These are phyloP conservation scores for Zelostemma sp. DNA, from an alignment of 1,140 invertebrate genomes.

Conservation along the genomic window DNA sequence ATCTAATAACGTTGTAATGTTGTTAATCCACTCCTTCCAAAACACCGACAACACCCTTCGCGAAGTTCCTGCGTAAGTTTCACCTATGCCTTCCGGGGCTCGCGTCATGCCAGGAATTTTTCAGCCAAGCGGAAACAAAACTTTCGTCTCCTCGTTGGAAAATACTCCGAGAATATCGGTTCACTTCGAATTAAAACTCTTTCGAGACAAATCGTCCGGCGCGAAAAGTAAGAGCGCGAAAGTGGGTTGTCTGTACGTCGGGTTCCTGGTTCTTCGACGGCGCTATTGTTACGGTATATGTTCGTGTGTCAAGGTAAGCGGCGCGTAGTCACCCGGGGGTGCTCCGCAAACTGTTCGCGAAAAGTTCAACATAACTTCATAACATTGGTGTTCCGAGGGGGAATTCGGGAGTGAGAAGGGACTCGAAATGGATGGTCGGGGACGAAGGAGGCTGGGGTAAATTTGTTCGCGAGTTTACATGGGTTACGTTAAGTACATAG, in stretches of 20 bases:
- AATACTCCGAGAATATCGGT: background rate
- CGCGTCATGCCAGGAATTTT: constrained; percentile 48
- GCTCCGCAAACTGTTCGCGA: constrained; percentile 63
- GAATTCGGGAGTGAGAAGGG: constrained; percentile 44
- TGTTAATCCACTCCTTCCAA: constrained; percentile 56
- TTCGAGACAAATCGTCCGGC: no score
- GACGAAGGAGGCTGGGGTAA: constrained; percentile 48
- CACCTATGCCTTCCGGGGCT: constrained; percentile 45
- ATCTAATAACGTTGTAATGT: constrained; percentile 71
- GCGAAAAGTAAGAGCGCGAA: no score
- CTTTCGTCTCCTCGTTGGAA: background rate
- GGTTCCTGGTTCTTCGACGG: no score
- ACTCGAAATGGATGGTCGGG: constrained; percentile 50
- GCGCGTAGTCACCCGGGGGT: constrained; percentile 49
- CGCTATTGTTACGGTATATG: no score
- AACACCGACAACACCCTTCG: constrained; percentile 22
- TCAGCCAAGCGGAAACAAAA: constrained; percentile 18
- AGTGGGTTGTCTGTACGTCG: no score
- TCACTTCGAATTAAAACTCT: no score
- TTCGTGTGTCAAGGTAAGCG: constrained; percentile 50
- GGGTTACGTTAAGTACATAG: constrained; percentile 70
- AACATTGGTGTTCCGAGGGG: constrained; percentile 56
- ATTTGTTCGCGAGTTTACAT: constrained; percentile 71
- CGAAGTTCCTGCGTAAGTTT: constrained; percentile 46
- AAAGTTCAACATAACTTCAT: constrained; percentile 69